Conservation (phyloP, 2,888 invertebrate species). For the Smittia aterrima region DNA sequence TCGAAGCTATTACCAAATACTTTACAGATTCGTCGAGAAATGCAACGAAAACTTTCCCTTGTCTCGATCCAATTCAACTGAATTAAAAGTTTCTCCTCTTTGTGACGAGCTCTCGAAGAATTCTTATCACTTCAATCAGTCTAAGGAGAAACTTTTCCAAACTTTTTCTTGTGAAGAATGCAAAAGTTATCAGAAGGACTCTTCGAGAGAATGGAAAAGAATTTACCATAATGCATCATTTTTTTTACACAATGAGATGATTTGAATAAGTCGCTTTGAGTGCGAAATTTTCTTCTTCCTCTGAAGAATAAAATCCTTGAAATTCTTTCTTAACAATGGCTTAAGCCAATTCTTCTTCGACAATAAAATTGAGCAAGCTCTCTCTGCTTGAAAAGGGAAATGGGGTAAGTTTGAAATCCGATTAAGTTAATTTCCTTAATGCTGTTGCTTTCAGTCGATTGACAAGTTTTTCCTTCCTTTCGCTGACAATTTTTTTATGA, state of each 20-base stretch:
- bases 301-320: not conserved
- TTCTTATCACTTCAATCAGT: no score
- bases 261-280: not conserved
- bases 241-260: not conserved
- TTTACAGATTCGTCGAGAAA: no score
- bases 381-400: not conserved
- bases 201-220: not conserved
- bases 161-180: not conserved
- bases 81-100: no score
- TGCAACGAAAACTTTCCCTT: no score
- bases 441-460: constrained; percentile 20
- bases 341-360: not conserved
- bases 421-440: constrained; percentile 25
- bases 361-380: not conserved
- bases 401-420: constrained; percentile 14
- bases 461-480: not conserved
- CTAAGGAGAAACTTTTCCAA: not conserved
- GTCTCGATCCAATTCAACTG: no score
- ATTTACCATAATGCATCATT: not conserved
- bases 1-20: no score
- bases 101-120: no score
- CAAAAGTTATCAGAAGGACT: not conserved
- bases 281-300: not conserved
- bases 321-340: not conserved
- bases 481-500: not conserved